Evolutionary conservation across 2,797 vertebrate species (phyloP).

Genomic region (Denticeps clupeoides): DNA sequence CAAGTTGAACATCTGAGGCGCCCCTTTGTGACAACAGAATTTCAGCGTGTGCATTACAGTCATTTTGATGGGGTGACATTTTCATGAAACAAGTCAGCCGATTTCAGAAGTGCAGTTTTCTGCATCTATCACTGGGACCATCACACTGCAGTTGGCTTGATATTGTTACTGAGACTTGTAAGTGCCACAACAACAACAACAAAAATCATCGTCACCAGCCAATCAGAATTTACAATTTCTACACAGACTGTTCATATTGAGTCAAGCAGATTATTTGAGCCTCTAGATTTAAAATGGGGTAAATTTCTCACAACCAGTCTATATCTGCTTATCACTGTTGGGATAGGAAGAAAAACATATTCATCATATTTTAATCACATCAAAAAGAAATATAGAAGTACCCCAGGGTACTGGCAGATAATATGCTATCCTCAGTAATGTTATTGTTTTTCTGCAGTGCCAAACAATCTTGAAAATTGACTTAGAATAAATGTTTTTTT

Average conservation of each 20-base stretch:
- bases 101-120: too few relatives aligned
- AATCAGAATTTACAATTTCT: too few relatives aligned
- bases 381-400: conserved; percentile 37
- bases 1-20: too few relatives aligned
- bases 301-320: conserved; percentile 21
- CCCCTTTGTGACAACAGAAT: too few relatives aligned
- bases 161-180: too few relatives aligned
- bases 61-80: too few relatives aligned
- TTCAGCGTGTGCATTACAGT: too few relatives aligned
- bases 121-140: too few relatives aligned
- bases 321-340: conserved; percentile 26
- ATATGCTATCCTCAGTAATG: conserved; percentile 29
- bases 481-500: conserved; percentile 41
- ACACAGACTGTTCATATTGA: conserved; percentile 23
- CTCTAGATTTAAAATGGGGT: conserved; percentile 30
- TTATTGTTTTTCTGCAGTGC: conserved; percentile 37
- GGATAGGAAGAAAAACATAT: conserved; percentile 34
- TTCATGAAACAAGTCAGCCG: too few relatives aligned
- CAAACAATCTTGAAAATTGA: conserved; percentile 37
- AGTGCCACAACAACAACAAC: too few relatives aligned
- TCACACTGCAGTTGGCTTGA: too few relatives aligned
- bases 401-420: conserved; percentile 35
- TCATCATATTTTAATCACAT: conserved; percentile 39
- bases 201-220: too few relatives aligned
- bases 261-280: conserved; percentile 24